Conservation (phyloP, 2,113 vertebrate species). For the Chaetops frenatus region DNA sequence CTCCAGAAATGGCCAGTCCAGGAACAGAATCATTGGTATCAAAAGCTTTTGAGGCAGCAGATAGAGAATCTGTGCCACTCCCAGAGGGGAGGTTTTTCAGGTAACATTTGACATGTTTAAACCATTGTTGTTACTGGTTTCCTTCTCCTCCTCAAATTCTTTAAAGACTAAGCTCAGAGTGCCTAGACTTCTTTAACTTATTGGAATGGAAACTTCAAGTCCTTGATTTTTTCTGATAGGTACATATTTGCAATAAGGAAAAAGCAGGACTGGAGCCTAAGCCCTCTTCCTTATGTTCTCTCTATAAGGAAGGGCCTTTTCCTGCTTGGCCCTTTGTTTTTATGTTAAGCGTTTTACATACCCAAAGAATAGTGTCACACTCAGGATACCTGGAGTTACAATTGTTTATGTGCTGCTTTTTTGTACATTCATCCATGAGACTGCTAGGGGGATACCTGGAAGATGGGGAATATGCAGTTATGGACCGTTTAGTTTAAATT, state of each 20-base stretch:
- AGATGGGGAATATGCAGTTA: not conserved
- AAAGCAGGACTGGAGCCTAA: not conserved
- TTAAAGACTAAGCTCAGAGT: not conserved
- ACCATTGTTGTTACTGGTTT: not conserved
- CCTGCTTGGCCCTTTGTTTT: not conserved
- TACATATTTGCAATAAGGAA: not conserved
- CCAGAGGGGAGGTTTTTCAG: not conserved
- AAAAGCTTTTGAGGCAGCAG: not conserved
- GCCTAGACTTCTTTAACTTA: not conserved
- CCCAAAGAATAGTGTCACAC: rapidly evolving
- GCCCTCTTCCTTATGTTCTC: not conserved
- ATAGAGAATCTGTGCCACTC: not conserved
- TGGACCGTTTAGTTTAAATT: not conserved
- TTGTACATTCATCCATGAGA: not conserved
- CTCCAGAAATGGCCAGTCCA: not conserved
- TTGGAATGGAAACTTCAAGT: not conserved
- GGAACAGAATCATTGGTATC: not conserved
- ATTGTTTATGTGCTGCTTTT: not conserved
- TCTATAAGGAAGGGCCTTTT: not conserved
- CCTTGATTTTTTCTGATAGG: not conserved
- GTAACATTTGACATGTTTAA: not conserved
- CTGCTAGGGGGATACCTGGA: not conserved
- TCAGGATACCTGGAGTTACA: not conserved
- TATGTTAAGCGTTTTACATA: not conserved
- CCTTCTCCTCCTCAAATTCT: not conserved